Evolutionary conservation across 2,888 invertebrate species (phyloP).

Genomic region (Steinernema hermaphroditum): DNA sequence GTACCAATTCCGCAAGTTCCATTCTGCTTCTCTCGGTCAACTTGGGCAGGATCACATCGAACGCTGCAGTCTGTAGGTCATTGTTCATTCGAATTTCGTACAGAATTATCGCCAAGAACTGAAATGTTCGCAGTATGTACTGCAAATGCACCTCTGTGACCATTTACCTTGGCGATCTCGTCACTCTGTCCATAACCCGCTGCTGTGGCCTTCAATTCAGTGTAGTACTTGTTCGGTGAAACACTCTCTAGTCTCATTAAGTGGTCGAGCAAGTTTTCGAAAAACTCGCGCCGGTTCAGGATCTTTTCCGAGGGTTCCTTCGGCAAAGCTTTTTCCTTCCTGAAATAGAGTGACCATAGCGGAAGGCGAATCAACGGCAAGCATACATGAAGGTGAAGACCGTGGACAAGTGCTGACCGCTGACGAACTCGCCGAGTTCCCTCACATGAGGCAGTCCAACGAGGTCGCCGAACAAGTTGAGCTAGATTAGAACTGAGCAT

Average conservation of each 20-base stretch:
- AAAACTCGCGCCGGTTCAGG: neutral
- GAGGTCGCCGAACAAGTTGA: slow-evolving; percentile 2
- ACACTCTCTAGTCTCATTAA: neutral
- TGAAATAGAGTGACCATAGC: neutral
- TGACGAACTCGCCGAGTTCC: neutral
- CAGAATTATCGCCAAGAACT: neutral
- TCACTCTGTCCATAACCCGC: slow-evolving; percentile 11
- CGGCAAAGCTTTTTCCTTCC: neutral
- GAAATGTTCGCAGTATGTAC: neutral
- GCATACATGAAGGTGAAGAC: neutral
- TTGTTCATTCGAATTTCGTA: slow-evolving; percentile 9
- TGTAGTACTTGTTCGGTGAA: neutral
- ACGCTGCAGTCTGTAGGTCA: neutral
- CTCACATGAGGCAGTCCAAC: slow-evolving; percentile 4
- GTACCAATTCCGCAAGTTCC: neutral
- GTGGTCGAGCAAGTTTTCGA: neutral
- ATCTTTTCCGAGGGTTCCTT: neutral
- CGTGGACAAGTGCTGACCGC: neutral
- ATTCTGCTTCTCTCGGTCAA: neutral
- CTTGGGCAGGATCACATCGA: slow-evolving; percentile 6
- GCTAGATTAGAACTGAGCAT: neutral
- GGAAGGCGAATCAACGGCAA: neutral
- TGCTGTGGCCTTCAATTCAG: neutral
- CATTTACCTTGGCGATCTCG: neutral
- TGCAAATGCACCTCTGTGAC: neutral